Evolutionary conservation across 2,797 vertebrate species (phyloP), one percentile per base, ranked within the genome.

Genomic region (Trachops cirrhosus): DNA sequence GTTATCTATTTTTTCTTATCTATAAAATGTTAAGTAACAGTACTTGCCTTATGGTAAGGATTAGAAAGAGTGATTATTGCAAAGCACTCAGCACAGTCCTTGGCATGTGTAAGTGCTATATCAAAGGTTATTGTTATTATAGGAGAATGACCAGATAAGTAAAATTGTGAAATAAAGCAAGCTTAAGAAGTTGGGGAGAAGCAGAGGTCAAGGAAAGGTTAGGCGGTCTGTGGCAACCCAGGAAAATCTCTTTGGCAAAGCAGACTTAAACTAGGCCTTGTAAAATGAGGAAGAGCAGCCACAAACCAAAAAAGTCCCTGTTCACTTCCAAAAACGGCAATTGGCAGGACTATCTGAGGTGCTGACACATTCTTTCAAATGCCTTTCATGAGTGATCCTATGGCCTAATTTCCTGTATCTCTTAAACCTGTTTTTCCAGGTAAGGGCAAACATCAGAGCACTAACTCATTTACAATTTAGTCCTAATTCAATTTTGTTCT

Each of bases 391-490:
- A 75, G 48, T 84, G 73, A 98, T 94, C 84, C 15, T 32, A 29
- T 41, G 84, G 92, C 34, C 57, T 94, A 80, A 96, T 80, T 97
- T 97, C 88, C 80, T 24, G 0, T 79, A 16, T 86, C 54, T 91
- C 78, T 93, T 73, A 97, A 90, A 93, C 92, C 54, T 10, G 41
- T 96, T 89, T 96, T 97, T 96, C 85, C 71, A 97, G 91, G 62
- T 89, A 89, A 86, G 34, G 0, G 0, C 24, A 83, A 54, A 86
- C 3, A 77, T 6, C 6, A 62, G 52, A 82, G 73, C 34, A 7
- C 37, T 50, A 93, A 37, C 2, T 67, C 29, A 93, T 37, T 15
- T 74, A 54, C 0, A 64, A 0, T 79, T 96, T 16, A 62, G 11
- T 62, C 67, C 48, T 87, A 74, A 64, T 34, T 18, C 46, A 86